Percentiles rank a stretch among this genome's conserved stretches.
Evolutionary conservation across 2,797 vertebrate genomes (phyloP).

Genomic region (Streptopelia turtur): DNA sequence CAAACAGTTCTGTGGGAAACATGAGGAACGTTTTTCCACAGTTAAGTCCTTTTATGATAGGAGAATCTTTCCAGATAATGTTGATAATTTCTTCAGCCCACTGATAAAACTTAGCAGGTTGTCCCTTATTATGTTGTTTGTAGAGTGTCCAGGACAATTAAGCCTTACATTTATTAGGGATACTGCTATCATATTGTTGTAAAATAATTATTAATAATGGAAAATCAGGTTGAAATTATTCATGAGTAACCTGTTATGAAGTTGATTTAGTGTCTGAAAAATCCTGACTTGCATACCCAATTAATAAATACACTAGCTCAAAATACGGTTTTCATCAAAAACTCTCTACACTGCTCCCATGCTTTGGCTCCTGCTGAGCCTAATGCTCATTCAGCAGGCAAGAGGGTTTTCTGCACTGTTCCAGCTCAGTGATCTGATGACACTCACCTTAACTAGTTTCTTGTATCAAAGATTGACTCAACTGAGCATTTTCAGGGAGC

Average conservation of each 20-base stretch:
- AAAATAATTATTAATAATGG: conserved; percentile 65
- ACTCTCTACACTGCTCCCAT: background rate
- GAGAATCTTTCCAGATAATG: background rate
- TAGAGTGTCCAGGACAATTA: conserved; percentile 22
- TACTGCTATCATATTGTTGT: conserved; percentile 14
- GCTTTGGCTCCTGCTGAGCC: background rate
- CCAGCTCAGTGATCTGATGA: conserved; percentile 39
- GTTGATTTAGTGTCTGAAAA: conserved; percentile 32
- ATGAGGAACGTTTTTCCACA: background rate
- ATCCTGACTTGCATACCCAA: conserved; percentile 26
- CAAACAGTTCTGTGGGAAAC: background rate
- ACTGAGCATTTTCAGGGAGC: conserved; percentile 21
- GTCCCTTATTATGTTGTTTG: background rate
- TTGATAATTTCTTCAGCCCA: background rate
- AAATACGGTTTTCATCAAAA: background rate
- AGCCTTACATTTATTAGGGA: conserved; percentile 14
- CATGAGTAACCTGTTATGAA: conserved; percentile 33
- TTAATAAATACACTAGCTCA: conserved; percentile 43
- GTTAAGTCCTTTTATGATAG: background rate
- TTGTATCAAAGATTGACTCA: conserved; percentile 61
- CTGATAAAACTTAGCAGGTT: background rate
- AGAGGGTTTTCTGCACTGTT: conserved; percentile 21
- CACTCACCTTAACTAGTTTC: conserved; percentile 61
- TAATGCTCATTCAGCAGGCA: conserved; percentile 29
- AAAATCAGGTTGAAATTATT: conserved; percentile 50